Base-by-base conservation (phyloP, 2,888 invertebrate species). In the Drosophila prolongata region DNA sequence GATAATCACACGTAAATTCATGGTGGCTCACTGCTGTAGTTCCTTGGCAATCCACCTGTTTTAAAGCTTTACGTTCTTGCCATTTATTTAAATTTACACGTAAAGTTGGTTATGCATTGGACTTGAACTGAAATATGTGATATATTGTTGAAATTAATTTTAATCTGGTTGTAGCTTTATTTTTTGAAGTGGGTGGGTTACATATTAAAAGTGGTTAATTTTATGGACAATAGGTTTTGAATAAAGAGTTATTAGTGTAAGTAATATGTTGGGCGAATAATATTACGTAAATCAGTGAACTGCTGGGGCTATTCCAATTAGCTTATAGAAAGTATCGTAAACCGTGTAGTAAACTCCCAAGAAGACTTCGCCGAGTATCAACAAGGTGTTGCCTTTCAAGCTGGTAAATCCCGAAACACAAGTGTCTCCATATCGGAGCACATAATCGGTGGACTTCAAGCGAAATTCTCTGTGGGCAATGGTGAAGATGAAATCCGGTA, bases 301-400 rank as follows among this genome's bases (percentile, higher is more conserved):
- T 13, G 66, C 66, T 14, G 47, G 38, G n/a, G 42, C 66, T 4
- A 66, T 16, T 19, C 98, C 98, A 85, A 99, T 93, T 58, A 96
- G 94, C 87, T 95, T 94, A 90, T 97, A 96, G 73, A 94, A 95
- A 91, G 96, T 93, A 93, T 98, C 98, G 93, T 98, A 98, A 93
- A 97, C 97, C 0, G 98, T 97, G 93, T 98, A 98, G 93, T 95
- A 98, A 89, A 95, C 95, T 55, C 98, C 98, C 91, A 99, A 97
- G 93, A 98, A 99, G 76, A 98, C 96, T 93, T 98, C 98, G 68
- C 98, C 98, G 74, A 99, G 94, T 92, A 99, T 98, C 98, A 98
- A 99, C 80, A 98, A 93, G 8, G 50, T 1, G 60, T 60, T 68
- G 37, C 76, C 75, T 97, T 95, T 93, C 98, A 98, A 89, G 44